phyloP scores from a whole-genome alignment of 2,113 vertebrate species.

The Peucedramus taeniatus region DNA sequence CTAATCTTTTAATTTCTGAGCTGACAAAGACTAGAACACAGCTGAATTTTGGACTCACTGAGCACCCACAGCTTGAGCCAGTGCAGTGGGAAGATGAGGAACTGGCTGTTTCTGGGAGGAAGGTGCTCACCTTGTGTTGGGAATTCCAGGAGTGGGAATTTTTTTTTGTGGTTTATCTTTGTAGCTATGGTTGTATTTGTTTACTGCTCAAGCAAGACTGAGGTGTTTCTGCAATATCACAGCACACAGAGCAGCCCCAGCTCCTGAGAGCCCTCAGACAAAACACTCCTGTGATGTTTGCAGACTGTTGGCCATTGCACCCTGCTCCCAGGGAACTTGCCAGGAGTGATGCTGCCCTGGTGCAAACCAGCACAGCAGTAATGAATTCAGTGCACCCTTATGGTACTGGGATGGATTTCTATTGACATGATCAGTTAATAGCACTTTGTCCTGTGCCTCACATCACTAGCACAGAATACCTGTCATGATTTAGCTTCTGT shows the following conservation, averaged over 20 bases:
- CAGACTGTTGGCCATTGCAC: background rate
- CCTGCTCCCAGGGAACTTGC: background rate
- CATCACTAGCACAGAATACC: background rate
- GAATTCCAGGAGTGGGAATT: background rate
- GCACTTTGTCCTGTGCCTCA: background rate
- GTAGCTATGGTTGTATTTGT: background rate
- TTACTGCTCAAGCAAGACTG: background rate
- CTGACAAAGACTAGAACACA: background rate
- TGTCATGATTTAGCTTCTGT: background rate
- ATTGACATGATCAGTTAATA: accelerated
- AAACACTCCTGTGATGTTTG: background rate
- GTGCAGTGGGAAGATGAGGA: background rate
- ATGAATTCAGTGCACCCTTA: background rate
- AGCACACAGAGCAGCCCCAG: background rate
- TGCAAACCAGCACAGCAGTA: background rate
- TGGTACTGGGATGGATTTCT: background rate
- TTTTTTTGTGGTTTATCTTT: background rate
- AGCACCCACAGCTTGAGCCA: background rate
- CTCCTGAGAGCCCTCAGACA: background rate
- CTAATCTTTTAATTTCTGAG: background rate
- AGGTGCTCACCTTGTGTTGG: accelerated
- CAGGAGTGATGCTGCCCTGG: background rate
- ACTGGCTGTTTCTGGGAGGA: background rate
- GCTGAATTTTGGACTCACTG: too few species aligned
- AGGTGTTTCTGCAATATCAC: background rate